Evolutionary conservation across 2,113 vertebrate species (phyloP), one percentile per base, ranked within the genome.

Genomic region (Indicator maculatus): DNA sequence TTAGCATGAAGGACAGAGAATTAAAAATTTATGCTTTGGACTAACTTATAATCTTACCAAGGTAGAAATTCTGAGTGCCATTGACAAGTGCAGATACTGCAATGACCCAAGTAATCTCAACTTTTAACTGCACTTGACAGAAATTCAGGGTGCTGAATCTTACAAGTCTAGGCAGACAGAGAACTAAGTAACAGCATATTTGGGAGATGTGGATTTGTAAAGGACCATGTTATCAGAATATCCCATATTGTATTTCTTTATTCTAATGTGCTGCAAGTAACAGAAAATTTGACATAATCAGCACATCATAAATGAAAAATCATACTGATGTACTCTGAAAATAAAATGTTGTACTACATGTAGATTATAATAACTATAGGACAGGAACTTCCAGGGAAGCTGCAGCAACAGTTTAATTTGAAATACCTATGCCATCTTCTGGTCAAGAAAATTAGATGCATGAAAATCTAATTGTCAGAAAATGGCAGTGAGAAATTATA

Each of bases 401-500:
- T 93, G 47, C 8, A 89, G 72, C 67, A 91, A 70, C 64, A 80
- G 89, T 89, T 91, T 89, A 93, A 90, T 84, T 94, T 95, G 89
- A 96, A 95, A 96, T 93, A 71, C 72, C 67, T 93, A 36, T 95
- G 93, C 92, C 94, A 93, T 86, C 96, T 95, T 93, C 89, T 92
- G 87, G 89, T 78, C 84, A 86, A 88, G 69, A 85, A 92, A 93
- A 91, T 92, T 70, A 89, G 79, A 91, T 13, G 24, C 81, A 60
- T 53, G 84, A 71, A 82, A 82, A 47, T 81, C 23, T 53, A 93
- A 67, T 58, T 75, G 85, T 47, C 76, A 86, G 80, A 67, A 83
- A 93, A 89, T 33, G 59, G 19, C 36, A 85, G 12, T 36, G 23
- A 87, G 39, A 24, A 94, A 73, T 77, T 59, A 63, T 12, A 45